Percentiles rank a stretch among this genome's conserved stretches.
These are phyloP conservation scores for Tringa solitaria DNA, from an alignment of 2,113 vertebrate genomes.

Conservation along the genomic window DNA sequence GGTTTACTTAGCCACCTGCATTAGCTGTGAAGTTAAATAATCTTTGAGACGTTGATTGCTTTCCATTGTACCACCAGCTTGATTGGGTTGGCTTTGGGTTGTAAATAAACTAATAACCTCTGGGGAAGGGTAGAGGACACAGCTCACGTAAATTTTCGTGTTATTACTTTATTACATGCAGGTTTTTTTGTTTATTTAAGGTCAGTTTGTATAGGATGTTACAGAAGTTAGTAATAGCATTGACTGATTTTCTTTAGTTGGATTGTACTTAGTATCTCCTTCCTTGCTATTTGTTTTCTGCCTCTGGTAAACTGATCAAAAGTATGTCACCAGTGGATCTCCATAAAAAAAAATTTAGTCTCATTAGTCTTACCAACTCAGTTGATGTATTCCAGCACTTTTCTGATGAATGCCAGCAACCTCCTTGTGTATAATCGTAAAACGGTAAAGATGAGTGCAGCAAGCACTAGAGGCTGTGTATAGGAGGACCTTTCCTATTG, in stretches of 20 bases:
- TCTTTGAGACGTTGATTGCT: not conserved
- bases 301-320: not conserved
- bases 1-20: not conserved
- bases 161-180: not conserved
- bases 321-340: not conserved
- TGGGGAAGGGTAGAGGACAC: not conserved
- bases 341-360: not conserved
- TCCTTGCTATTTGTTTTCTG: constrained; percentile 21
- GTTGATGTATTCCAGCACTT: not conserved
- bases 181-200: not conserved
- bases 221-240: not conserved
- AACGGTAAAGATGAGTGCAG: not conserved
- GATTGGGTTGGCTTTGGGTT: not conserved
- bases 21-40: not conserved
- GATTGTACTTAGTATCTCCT: not conserved
- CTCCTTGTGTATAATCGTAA: not conserved
- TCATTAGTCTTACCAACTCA: not conserved
- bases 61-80: not conserved
- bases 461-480: not conserved
- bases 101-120: not conserved
- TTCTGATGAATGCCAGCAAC: not conserved
- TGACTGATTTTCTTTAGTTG: not conserved
- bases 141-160: not conserved
- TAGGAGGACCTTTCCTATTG: not conserved
- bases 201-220: not conserved